These are phyloP conservation scores for Lepeophtheirus nordmannii DNA, from an alignment of 2,888 invertebrate genomes.

Conservation along the genomic window DNA sequence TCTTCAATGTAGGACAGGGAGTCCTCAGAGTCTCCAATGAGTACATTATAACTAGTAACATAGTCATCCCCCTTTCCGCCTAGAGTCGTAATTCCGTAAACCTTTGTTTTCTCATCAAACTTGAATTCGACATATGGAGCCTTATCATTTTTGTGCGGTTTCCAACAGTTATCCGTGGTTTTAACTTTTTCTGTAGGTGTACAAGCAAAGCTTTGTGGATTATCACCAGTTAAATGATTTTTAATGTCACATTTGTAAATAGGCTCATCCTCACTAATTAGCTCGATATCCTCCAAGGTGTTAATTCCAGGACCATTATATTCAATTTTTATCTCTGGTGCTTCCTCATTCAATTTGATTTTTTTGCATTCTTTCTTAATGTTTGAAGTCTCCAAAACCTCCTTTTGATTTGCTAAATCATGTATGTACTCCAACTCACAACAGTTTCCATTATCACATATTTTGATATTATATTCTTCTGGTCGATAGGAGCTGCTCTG, in stretches of 20 bases:
- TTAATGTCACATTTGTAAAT: neutral
- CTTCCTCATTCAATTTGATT: neutral
- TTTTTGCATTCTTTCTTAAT: neutral
- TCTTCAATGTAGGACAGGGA: neutral
- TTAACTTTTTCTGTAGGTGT: neutral
- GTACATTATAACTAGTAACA: neutral
- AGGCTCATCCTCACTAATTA: neutral
- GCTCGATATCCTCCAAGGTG: neutral
- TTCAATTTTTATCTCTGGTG: neutral
- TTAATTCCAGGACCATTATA: neutral
- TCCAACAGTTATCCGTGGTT: neutral
- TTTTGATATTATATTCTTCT: neutral
- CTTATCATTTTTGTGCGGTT: neutral
- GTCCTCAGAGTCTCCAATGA: neutral
- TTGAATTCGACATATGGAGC: neutral
- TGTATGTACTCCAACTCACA: neutral
- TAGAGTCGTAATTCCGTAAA: neutral
- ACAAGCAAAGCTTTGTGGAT: neutral
- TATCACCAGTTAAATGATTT: neutral
- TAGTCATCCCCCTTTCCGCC: neutral
- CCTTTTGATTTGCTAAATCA: neutral
- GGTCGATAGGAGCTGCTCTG: conserved; percentile 1
- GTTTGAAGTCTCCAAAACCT: neutral
- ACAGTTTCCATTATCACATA: neutral
- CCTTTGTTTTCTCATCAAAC: neutral